Percentiles rank a stretch among this genome's conserved stretches.
Conservation (phyloP, 2,888 invertebrate genomes). For the Habrosyne pyritoides region DNA sequence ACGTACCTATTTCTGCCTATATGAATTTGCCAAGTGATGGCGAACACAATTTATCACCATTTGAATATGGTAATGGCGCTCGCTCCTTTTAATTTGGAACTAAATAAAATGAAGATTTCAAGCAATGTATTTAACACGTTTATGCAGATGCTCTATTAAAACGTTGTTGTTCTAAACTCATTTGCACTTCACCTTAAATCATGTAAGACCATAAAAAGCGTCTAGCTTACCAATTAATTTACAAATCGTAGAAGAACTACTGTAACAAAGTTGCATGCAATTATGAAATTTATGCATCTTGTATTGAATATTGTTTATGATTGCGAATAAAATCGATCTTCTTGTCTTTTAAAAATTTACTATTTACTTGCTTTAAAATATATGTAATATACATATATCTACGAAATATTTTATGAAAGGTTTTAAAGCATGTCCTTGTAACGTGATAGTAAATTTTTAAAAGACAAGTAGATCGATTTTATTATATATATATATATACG, state of each 20-base stretch:
- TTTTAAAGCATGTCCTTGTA: no score
- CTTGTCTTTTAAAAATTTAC: no score
- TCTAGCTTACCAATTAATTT: background rate
- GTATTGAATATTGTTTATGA: no score
- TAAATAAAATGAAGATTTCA: slow-evolving; percentile 24
- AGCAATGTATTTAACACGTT: background rate
- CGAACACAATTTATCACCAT: slow-evolving; percentile 65
- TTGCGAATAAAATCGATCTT: no score
- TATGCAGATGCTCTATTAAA: slow-evolving; percentile 1
- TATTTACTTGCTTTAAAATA: no score
- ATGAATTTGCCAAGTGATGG: slow-evolving; percentile 46
- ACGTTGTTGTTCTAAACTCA: slow-evolving; percentile 8
- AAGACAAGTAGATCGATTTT: no score
- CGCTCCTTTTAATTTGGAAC: slow-evolving; percentile 68
- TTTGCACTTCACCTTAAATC: slow-evolving; percentile 7
- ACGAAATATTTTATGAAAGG: no score
- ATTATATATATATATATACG: no score
- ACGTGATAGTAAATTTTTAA: no score
- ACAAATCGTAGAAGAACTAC: background rate
- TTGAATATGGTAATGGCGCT: slow-evolving; percentile 68
- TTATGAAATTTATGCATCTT: no score
- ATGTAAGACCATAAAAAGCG: background rate
- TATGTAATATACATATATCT: no score
- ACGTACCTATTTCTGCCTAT: slow-evolving; percentile 11
- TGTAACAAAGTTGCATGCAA: background rate